Evolutionary conservation across 2,113 vertebrate species (phyloP), one percentile per base, ranked within the genome.

Genomic region (Hylia prasina): DNA sequence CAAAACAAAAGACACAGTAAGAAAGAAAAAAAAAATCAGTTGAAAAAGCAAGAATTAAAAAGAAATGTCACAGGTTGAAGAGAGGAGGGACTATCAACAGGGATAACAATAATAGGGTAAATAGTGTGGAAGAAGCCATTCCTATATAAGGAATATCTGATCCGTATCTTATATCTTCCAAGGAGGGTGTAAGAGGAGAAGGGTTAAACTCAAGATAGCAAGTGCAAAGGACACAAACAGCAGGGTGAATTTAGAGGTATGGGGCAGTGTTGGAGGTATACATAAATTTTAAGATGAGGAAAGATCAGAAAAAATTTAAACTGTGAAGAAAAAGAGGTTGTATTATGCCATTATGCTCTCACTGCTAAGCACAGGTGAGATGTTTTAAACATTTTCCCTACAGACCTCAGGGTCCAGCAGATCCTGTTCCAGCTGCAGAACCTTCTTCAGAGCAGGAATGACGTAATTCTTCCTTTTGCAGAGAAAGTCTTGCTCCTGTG

Each of bases 401-500:
- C 96, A 60, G 68, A 99, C 98, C 98, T 98, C 97, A 15, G 97
- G 84, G 9, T 97, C 95, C 50, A 94, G 68, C 16, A 98, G 93
- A 48, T 98, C 96, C 56, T 96, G 48, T 50, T 94, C 95, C 82
- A 98, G 92, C 10, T 97, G 96, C 51, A 99, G 93, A 51, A 93
- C 93, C n/a, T 97, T 98, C 92, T 98, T 97, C 53, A 99, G 78
- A 63, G 98, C 98, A 31, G 65, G 53, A 56, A 97, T 96, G 27
- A 98, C 98, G 28, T 97, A 80, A 53, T 68, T 94, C 90, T 95
- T 97, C 92, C 99, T 98, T 96, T 98, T 98, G 85, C 68, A 15
- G 51, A 99, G 93, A 71, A 98, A 99, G 6, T 94, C 95, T 79
- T 98, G 98, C 86, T 99, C 99, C 68, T 98, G 95, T 0, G 57